These are phyloP conservation scores for Acanthosoma haemorrhoidale DNA, from an alignment of 2,888 invertebrate genomes.

Conservation along the genomic window DNA sequence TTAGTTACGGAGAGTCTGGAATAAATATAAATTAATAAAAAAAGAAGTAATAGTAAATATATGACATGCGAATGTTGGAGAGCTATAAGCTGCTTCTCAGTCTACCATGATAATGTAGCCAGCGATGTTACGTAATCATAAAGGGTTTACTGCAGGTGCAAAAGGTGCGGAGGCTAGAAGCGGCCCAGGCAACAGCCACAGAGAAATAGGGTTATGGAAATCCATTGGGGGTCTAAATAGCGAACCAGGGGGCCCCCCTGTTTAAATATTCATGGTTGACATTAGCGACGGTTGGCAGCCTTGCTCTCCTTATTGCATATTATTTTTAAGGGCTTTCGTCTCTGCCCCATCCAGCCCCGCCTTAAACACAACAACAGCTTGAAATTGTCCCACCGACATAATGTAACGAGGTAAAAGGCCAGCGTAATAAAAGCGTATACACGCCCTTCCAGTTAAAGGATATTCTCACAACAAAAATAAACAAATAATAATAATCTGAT, in stretches of 20 bases:
- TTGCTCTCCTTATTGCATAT: slow-evolving; percentile 12
- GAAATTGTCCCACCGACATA: not conserved
- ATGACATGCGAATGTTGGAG: too few relatives aligned
- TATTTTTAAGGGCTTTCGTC: not conserved
- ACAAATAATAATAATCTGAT: too few relatives aligned
- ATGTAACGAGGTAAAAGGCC: not conserved
- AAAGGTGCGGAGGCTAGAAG: not conserved
- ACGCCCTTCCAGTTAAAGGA: not conserved
- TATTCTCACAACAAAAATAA: too few relatives aligned
- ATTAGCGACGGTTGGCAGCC: slow-evolving; percentile 10
- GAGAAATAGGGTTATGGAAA: slow-evolving; percentile 13
- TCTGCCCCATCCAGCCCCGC: too few relatives aligned
- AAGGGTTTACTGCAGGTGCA: not conserved
- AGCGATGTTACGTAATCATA: not conserved
- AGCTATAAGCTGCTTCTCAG: too few relatives aligned
- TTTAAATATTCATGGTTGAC: slow-evolving; percentile 13
- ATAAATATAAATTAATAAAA: too few relatives aligned
- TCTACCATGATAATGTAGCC: not conserved
- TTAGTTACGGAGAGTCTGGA: too few relatives aligned
- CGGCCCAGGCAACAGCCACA: too few relatives aligned
- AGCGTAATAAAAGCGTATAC: not conserved
- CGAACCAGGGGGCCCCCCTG: not conserved
- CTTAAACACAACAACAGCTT: not conserved
- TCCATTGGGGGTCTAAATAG: slow-evolving; percentile 7
- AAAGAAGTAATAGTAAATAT: too few relatives aligned